These are phyloP conservation scores for Cotesia congregata DNA, from an alignment of 2,888 invertebrate genomes.

Conservation along the genomic window DNA sequence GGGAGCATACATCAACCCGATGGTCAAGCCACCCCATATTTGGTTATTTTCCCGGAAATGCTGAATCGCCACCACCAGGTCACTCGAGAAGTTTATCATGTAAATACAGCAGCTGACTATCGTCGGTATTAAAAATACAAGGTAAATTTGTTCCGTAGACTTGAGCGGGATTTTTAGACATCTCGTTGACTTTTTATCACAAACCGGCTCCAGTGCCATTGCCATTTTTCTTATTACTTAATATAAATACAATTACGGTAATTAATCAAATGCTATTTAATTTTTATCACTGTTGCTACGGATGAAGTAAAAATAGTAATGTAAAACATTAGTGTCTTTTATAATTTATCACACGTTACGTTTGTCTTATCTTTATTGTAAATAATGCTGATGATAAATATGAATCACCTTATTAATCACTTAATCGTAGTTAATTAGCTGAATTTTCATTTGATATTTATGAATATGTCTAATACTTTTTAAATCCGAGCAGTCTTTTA, in stretches of 20 bases:
- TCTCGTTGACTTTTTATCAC: constrained; percentile 55
- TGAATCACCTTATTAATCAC: neutral
- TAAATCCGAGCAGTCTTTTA: no score
- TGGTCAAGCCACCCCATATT: constrained; percentile 69
- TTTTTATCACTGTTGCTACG: neutral
- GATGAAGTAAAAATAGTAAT: neutral
- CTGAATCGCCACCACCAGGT: constrained; percentile 77
- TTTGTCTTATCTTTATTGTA: neutral
- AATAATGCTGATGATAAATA: neutral
- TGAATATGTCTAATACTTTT: no score
- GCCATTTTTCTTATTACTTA: constrained; percentile 52
- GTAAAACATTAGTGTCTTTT: neutral
- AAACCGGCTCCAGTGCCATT: constrained; percentile 49
- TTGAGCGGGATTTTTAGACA: constrained; percentile 63
- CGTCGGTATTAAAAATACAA: constrained; percentile 74
- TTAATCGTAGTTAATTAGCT: no score
- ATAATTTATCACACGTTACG: neutral
- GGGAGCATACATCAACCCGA: constrained; percentile 65
- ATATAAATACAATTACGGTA: neutral
- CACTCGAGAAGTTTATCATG: constrained; percentile 78
- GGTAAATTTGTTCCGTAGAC: constrained; percentile 70
- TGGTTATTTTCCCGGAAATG: constrained; percentile 76
- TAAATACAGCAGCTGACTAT: constrained; percentile 77
- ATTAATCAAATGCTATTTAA: constrained; percentile 3
- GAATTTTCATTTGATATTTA: no score